Conservation (phyloP, 2,797 vertebrate genomes). For the Chiroxiphia lanceolata region DNA sequence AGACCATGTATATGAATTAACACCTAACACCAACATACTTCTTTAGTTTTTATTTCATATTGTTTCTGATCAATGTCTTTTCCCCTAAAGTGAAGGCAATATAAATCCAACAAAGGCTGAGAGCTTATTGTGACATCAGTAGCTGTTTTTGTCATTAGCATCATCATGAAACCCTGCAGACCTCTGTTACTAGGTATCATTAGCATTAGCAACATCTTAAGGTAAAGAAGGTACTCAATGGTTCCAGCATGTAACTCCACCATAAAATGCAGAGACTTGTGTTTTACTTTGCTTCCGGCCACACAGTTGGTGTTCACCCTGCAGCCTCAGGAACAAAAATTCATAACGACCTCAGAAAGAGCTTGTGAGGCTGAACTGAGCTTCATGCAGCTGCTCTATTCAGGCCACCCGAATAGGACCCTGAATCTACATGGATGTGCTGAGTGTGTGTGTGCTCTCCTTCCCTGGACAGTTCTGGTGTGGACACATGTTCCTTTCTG, state of each 20-base stretch:
- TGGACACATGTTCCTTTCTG: accelerated
- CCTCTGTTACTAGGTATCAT: background rate
- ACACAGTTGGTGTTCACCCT: accelerated
- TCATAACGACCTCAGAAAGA: background rate
- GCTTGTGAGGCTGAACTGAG: background rate
- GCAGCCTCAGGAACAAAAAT: background rate
- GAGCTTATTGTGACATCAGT: background rate
- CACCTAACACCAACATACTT: background rate
- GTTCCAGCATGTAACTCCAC: accelerated
- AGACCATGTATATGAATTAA: background rate
- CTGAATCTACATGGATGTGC: background rate
- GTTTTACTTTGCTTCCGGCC: background rate
- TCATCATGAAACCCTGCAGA: background rate
- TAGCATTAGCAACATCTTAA: background rate
- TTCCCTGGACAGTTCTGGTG: background rate
- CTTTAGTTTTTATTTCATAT: background rate
- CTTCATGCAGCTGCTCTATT: background rate
- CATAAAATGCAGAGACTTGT: background rate
- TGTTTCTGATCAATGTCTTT: background rate
- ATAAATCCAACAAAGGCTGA: background rate
- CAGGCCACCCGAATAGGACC: background rate
- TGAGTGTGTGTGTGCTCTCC: background rate
- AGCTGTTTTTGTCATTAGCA: background rate
- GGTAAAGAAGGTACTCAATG: background rate
- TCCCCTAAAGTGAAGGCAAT: background rate